Percentiles rank a stretch among this genome's conserved stretches.
These are phyloP conservation scores for Xylocampa areola DNA, from an alignment of 2,888 invertebrate genomes.

Conservation along the genomic window DNA sequence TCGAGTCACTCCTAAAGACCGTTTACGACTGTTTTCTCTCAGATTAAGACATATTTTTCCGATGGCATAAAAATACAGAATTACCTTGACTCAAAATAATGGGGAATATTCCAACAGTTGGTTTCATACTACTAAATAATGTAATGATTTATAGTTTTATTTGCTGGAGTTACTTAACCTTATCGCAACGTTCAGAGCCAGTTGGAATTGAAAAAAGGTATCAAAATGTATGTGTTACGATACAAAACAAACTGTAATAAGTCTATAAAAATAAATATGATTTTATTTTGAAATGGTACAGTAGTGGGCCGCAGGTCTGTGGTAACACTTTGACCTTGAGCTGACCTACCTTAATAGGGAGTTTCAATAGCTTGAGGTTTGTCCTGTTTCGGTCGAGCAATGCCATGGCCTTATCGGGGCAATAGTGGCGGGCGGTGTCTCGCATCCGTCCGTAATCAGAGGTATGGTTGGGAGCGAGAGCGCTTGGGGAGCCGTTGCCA, in stretches of 20 bases:
- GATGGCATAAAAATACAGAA: neutral
- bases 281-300: too few relatives aligned
- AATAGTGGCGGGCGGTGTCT: too few relatives aligned
- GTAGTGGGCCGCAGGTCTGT: too few relatives aligned
- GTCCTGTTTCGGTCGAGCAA: too few relatives aligned
- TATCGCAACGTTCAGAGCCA: constrained; percentile 19
- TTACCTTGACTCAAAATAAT: neutral
- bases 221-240: neutral
- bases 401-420: too few relatives aligned
- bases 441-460: too few relatives aligned
- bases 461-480: too few relatives aligned
- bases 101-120: neutral
- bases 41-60: neutral
- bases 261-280: neutral
- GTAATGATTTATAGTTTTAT: constrained; percentile 2
- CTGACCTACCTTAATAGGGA: too few relatives aligned
- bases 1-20: too few relatives aligned
- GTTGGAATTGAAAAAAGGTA: constrained; percentile 17
- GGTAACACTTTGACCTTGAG: too few relatives aligned
- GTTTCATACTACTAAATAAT: neutral
- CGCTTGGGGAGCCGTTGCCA: too few relatives aligned
- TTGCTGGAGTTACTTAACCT: neutral
- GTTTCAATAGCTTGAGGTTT: too few relatives aligned
- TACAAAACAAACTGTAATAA: neutral
- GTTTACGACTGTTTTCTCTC: neutral